Base-by-base conservation (phyloP, 2,888 invertebrate genomes). In the Cinara cedri region DNA sequence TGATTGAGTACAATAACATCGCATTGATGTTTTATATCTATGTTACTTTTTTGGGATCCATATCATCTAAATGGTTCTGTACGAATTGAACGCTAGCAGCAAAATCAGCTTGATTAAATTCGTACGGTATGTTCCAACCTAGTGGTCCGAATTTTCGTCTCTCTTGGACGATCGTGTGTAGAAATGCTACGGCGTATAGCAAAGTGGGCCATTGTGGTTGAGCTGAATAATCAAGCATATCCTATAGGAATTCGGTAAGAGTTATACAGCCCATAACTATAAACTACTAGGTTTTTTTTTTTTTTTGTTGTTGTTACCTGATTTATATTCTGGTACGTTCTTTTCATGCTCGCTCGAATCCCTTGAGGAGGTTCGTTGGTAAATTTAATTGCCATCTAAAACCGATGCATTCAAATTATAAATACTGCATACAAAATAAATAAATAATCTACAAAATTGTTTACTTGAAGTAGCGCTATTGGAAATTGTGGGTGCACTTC, bases 281-380 rank as follows among this genome's bases (percentile, higher is more conserved):
- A 46, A 34, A 4, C 34, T 34, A 34, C 3, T 34, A 6, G 34
- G 34, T 34, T 34, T 46, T 46, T 46, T 10, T 13, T 46, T 46
- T 46, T 46, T 13, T 46, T 34, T 34, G 3, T 34, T 6, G 34
- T 34, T 11, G 34, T 78, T 83, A 87, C 88, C 85, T 89, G 97
- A 1, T 93, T 93, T 14, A 96, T 91, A 68, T 89, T 89, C 86
- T 96, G 95, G 85, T 97, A 98, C 0, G 97, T 97, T 85, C 97
- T 89, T 86, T 95, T 96, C 87, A 98, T 89, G 85, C 96, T 96
- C 14, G 97, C 97, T 83, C 93, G 88, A 83, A 97, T 95, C 11
- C 97, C 98, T 88, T 96, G 96, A 0, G 98, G 97, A 16, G 97
- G 97, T 87, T 98, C 98, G 85, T 97, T 97, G 1, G 98, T 98